Evolutionary conservation across 2,113 vertebrate species (phyloP), one percentile per base, ranked within the genome.

Genomic region (Notothenia rossii): DNA sequence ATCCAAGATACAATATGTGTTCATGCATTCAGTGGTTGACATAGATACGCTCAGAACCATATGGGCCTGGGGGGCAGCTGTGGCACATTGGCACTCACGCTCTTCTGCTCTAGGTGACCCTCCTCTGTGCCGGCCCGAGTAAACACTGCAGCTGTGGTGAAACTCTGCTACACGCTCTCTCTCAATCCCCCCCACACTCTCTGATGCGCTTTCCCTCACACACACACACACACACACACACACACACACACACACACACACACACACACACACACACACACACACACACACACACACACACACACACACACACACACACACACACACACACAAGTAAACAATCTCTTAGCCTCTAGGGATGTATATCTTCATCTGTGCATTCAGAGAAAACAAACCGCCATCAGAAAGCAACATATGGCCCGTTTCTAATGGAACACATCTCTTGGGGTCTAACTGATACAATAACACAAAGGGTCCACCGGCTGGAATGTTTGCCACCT

Each of bases 401-500:
- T 90, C 75, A 79, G 75, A 86, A 76, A 74, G 79, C 66, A 81
- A 63, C 89, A 90, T 92, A 93, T 90, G 91, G 88, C 72, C 50
- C 0, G 7, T 10, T 77, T 87, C 81, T 74, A 72, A 60, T 68
- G 75, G 79, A 75, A 84, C 79, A 76, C 58, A 66, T 89, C 83
- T 87, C 82, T 3, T 63, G 73, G 76, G 87, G 68, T 84, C 72
- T 20, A 51, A 63, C 70, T 76, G 81, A 86, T 72, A 81, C 81
- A 72, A 36, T 75, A 71, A 71, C 73, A 85, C 64, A 73, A 65
- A 82, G 5, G 53, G 66, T 66, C 77, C 33, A 40, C 36, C 45
- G 78, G 59, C 60, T 76, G 70, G 60, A 75, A 46, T 62, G 54
- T 71, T 80, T 67, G 50, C 40, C 51, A 58, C 70, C 12, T 43